phyloP scores from a whole-genome alignment of 2,797 vertebrate genomes.

The Sebastes baramenuke region DNA sequence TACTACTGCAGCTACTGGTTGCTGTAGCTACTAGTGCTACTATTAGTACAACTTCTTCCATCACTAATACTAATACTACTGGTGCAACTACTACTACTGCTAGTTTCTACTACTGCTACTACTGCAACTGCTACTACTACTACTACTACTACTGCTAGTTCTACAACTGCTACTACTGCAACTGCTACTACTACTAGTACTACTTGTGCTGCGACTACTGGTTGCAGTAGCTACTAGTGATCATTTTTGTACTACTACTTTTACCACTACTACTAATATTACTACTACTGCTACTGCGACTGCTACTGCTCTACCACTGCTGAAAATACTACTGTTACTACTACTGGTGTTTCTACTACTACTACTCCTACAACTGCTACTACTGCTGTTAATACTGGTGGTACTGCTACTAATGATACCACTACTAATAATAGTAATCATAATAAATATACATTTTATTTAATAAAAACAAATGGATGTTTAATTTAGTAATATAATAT shows the following conservation, averaged over 20 bases:
- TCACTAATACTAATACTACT: no score
- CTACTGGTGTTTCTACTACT: not conserved
- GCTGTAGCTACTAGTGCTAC: no score
- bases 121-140: no score
- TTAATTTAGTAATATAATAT: not conserved
- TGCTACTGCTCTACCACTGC: not conserved
- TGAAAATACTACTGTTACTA: not conserved
- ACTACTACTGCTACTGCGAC: not conserved
- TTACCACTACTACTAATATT: not conserved
- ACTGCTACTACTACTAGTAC: no score
- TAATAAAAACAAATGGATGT: not conserved
- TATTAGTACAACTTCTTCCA: no score
- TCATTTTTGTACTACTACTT: not conserved
- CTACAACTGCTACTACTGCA: no score
- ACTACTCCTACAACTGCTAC: not conserved
- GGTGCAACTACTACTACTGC: no score
- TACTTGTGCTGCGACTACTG: no score
- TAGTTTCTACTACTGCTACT: no score
- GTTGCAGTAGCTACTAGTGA: no score
- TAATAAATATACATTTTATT: not conserved
- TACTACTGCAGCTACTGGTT: no score
- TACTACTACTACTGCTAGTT: no score
- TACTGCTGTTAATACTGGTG: not conserved
- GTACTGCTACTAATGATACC: not conserved
- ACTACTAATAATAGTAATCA: not conserved